A percentile compares a stretch with the other conserved stretches of the same genome.
These are phyloP conservation scores for Prunella strophiata DNA, from an alignment of 2,797 vertebrate genomes.

Conservation along the genomic window DNA sequence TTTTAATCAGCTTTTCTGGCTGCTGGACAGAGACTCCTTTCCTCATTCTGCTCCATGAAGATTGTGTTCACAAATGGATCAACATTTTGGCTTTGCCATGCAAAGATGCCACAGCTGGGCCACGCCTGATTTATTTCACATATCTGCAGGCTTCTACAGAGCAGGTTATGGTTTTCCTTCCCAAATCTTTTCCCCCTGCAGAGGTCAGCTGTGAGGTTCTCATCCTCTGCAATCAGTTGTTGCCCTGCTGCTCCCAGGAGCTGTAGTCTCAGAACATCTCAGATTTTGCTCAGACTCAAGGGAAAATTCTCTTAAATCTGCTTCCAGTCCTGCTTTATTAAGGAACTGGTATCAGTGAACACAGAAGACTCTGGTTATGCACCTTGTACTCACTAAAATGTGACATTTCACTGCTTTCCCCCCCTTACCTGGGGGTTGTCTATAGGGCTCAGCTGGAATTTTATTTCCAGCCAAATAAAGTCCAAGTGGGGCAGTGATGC, in stretches of 20 bases:
- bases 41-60: neutral
- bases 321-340: neutral
- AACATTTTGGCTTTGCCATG: neutral
- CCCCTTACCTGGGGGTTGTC: rapidly evolving
- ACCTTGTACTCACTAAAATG: neutral
- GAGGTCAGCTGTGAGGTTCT: neutral
- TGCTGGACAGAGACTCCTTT: neutral
- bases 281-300: neutral
- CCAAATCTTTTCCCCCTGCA: neutral
- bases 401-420: rapidly evolving
- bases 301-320: neutral
- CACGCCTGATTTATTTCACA: neutral
- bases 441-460: neutral
- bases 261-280: neutral
- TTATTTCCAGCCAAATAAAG: neutral
- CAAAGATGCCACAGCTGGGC: neutral
- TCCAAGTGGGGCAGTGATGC: neutral
- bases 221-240: neutral
- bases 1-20: neutral
- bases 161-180: neutral
- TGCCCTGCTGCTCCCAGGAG: neutral
- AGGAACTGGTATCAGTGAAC: neutral
- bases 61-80: neutral
- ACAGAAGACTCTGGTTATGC: neutral
- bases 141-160: neutral